These are phyloP conservation scores for Plestiodon gilberti DNA, from an alignment of 2,113 vertebrate genomes.

Conservation along the genomic window DNA sequence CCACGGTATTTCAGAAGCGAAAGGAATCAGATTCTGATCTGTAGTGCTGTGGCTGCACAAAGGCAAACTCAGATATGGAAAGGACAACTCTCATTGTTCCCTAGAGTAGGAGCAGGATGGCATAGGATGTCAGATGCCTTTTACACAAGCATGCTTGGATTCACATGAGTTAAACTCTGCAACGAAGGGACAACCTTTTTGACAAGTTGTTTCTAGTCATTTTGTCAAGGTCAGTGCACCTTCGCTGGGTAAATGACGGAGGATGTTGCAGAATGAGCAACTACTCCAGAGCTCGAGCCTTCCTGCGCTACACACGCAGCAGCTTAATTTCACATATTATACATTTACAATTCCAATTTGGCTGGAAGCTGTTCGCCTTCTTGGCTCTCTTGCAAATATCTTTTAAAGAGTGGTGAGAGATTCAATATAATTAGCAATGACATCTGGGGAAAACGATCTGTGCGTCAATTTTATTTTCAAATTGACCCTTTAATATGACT, in stretches of 20 bases:
- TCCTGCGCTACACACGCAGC: neutral
- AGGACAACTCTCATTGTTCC: slow-evolving; percentile 29
- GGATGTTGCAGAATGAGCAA: slow-evolving; percentile 36
- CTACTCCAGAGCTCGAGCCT: neutral
- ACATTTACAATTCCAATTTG: slow-evolving; percentile 1
- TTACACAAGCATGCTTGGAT: slow-evolving; percentile 42
- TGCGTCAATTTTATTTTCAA: neutral
- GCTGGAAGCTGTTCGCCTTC: neutral
- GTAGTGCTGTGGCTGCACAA: neutral
- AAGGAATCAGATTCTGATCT: slow-evolving; percentile 18
- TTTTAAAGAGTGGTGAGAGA: neutral
- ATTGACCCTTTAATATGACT: neutral
- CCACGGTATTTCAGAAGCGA: neutral
- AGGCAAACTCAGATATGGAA: slow-evolving; percentile 41
- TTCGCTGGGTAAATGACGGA: slow-evolving; percentile 27
- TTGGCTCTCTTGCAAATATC: neutral
- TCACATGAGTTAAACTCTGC: slow-evolving; percentile 53
- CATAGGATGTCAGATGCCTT: slow-evolving; percentile 41
- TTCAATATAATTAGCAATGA: neutral
- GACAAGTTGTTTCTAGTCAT: slow-evolving; percentile 41
- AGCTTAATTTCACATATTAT: slow-evolving; percentile 19
- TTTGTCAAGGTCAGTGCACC: slow-evolving; percentile 45
- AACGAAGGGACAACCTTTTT: slow-evolving; percentile 41
- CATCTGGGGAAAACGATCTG: neutral
- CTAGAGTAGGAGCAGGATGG: slow-evolving; percentile 41